phyloP scores from a whole-genome alignment of 2,113 vertebrate species.

The Nerophis lumbriciformis region DNA sequence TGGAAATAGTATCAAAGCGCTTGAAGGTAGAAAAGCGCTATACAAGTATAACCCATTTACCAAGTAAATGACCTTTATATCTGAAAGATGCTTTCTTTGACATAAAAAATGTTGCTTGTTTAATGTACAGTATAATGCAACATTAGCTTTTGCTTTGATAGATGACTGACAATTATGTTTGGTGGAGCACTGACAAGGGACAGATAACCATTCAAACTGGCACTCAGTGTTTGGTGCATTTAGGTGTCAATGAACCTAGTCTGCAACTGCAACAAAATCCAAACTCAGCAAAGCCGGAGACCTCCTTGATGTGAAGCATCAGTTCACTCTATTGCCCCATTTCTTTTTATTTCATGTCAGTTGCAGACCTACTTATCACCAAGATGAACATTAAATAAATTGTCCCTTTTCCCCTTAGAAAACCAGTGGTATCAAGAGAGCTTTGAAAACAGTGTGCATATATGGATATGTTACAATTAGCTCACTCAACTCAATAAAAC shows the following conservation, averaged over 20 bases:
- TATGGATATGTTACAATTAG: conserved; percentile 28
- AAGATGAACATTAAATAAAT: conserved; percentile 49
- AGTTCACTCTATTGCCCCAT: neutral
- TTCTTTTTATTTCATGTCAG: conserved; percentile 27
- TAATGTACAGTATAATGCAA: neutral
- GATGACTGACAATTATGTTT: neutral
- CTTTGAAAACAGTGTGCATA: neutral
- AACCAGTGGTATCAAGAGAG: conserved; percentile 22
- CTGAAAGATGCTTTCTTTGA: no score
- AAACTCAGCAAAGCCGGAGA: neutral
- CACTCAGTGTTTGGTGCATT: neutral
- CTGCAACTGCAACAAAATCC: neutral
- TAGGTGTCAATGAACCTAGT: neutral
- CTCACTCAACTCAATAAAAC: conserved; percentile 3
- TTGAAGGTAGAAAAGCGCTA: no score
- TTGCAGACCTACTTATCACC: conserved; percentile 30
- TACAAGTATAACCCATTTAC: no score
- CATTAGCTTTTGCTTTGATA: neutral
- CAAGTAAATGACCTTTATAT: no score
- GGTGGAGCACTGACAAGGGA: neutral
- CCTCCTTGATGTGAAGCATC: neutral
- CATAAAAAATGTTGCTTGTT: no score
- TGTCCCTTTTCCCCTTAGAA: conserved; percentile 27
- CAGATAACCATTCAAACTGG: neutral
- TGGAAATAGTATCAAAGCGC: no score